Evolutionary conservation across 92 coral and sea anemone species (phyloP).

Genomic region (Epizoanthus scotinus): DNA sequence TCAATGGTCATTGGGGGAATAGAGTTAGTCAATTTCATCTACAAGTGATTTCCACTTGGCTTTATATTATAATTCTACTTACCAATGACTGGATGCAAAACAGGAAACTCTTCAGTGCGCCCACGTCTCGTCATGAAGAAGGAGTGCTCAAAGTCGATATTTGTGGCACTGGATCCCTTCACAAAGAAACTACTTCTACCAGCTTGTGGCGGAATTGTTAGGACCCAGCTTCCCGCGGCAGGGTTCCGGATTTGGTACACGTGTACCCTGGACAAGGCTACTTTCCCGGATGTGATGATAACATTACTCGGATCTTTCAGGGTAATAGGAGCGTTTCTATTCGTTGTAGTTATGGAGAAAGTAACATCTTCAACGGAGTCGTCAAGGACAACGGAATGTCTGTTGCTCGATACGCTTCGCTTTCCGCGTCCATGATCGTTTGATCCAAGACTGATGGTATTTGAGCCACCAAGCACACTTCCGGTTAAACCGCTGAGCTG

Average conservation of each 20-base stretch:
- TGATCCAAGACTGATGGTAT: constrained; percentile 66
- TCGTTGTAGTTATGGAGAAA: constrained; percentile 26
- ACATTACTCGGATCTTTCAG: constrained; percentile 40
- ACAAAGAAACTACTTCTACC: constrained; percentile 75
- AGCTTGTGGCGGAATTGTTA: constrained; percentile 53
- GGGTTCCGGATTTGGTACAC: constrained; percentile 73
- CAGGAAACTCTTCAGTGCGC: constrained; percentile 56
- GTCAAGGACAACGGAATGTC: constrained; percentile 63
- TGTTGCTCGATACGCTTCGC: constrained; percentile 46
- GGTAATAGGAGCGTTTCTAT: constrained; percentile 14
- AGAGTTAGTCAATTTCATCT: no score
- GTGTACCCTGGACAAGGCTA: constrained; percentile 55
- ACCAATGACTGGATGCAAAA: constrained; percentile 73
- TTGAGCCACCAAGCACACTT: constrained; percentile 74
- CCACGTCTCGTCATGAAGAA: constrained; percentile 51
- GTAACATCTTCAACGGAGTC: constrained; percentile 79
- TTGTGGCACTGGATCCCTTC: constrained; percentile 70
- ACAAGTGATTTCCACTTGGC: no score
- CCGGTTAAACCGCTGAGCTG: constrained; percentile 70
- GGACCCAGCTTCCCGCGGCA: constrained; percentile 76
- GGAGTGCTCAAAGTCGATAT: constrained; percentile 77
- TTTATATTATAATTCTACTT: no score
- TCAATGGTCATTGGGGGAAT: no score
- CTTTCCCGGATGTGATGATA: constrained; percentile 59
- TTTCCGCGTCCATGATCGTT: constrained; percentile 57